phyloP scores from a whole-genome alignment of 2,888 invertebrate species.

The Agriopis aurantiaria region DNA sequence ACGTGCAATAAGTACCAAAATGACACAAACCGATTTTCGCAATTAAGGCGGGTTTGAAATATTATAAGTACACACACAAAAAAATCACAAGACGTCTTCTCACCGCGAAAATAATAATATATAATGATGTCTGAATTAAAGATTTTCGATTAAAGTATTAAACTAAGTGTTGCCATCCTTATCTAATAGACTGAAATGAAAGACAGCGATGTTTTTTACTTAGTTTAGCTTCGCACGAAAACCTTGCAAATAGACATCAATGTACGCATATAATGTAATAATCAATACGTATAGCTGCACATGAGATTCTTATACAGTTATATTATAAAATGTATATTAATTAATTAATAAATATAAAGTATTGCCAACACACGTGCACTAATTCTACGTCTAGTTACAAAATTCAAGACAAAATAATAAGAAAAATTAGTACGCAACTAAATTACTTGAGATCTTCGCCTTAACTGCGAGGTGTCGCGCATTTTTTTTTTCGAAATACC shows the following conservation, averaged over 20 bases:
- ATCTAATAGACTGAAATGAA: not conserved
- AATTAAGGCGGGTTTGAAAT: no score
- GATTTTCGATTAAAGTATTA: not conserved
- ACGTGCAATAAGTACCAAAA: not conserved
- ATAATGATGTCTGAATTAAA: slow-evolving; percentile 32
- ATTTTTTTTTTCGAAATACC: slow-evolving; percentile 14
- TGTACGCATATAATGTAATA: slow-evolving; percentile 47
- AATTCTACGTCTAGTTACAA: slow-evolving; percentile 66
- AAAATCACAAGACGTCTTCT: slow-evolving; percentile 55
- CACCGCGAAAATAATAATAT: slow-evolving; percentile 38
- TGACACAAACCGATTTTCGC: not conserved
- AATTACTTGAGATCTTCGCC: slow-evolving; percentile 83
- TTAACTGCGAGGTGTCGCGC: slow-evolving; percentile 62
- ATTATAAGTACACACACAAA: slow-evolving; percentile 1
- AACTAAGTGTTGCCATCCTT: not conserved
- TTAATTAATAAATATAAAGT: slow-evolving; percentile 52
- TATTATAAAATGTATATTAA: slow-evolving; percentile 41
- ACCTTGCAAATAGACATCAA: slow-evolving; percentile 39
- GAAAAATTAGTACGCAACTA: slow-evolving; percentile 63
- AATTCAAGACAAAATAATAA: slow-evolving; percentile 63
- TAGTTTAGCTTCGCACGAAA: no score
- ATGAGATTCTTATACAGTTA: slow-evolving; percentile 66
- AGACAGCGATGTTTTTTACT: not conserved
- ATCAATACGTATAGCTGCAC: slow-evolving; percentile 67
- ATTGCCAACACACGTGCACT: slow-evolving; percentile 82